These are phyloP conservation scores for Pluvianellus socialis DNA, from an alignment of 2,113 vertebrate genomes.

Conservation along the genomic window DNA sequence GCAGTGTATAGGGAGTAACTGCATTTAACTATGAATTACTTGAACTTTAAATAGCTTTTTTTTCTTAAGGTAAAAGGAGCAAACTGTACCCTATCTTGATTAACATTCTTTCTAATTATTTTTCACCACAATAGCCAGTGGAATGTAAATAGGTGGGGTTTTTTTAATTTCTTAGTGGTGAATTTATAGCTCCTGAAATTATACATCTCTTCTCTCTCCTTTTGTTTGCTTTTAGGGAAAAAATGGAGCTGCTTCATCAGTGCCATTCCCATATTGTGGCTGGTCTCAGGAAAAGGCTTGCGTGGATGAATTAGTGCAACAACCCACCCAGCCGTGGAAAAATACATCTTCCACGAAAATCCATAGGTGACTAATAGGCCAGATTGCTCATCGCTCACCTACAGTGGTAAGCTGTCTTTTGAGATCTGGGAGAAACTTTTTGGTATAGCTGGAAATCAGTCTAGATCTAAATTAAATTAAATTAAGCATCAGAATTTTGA, in stretches of 20 bases:
- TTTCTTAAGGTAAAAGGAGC: neutral
- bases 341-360: neutral
- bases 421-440: neutral
- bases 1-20: neutral
- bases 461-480: neutral
- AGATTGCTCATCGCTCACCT: neutral
- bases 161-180: neutral
- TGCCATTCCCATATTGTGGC: conserved; percentile 30
- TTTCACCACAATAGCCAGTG: neutral
- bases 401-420: neutral
- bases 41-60: neutral
- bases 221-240: conserved; percentile 40
- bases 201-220: neutral
- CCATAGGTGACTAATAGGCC: neutral
- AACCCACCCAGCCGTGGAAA: neutral
- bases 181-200: neutral
- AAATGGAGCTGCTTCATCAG: conserved; percentile 44
- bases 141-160: neutral
- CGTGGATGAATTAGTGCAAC: neutral
- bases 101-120: neutral
- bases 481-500: neutral
- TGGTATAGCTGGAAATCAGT: neutral
- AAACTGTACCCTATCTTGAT: neutral
- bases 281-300: conserved; percentile 33
- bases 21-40: neutral